Percentiles rank a stretch among this genome's conserved stretches.
Evolutionary conservation across 2,797 vertebrate genomes (phyloP).

Genomic region (Nothura maculosa): DNA sequence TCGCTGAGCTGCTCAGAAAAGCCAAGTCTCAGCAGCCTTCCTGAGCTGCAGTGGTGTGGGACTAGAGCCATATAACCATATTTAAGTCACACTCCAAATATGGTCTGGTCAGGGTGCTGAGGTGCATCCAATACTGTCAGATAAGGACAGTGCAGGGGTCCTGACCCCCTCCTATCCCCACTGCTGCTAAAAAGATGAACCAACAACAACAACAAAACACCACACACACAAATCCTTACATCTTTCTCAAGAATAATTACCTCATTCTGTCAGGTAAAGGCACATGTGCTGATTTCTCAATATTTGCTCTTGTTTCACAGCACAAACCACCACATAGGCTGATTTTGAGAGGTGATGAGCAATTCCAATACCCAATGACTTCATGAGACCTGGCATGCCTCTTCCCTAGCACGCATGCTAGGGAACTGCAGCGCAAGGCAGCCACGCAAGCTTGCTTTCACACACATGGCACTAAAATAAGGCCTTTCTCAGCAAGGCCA

Average conservation of each 20-base stretch:
- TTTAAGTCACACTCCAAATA: too few species aligned
- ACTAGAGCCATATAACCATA: background rate
- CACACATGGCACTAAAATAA: background rate
- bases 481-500: background rate
- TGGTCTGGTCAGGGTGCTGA: background rate
- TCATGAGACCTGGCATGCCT: background rate
- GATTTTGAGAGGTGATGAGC: background rate
- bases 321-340: background rate
- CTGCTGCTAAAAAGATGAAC: too few species aligned
- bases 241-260: background rate
- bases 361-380: background rate
- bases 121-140: background rate
- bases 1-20: accelerated
- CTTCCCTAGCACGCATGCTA: too few species aligned
- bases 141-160: background rate
- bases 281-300: background rate
- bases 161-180: background rate
- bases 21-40: background rate
- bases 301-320: background rate
- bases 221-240: too few species aligned
- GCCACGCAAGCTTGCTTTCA: background rate
- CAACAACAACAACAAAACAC: too few species aligned
- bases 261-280: background rate
- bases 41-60: background rate
- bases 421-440: too few species aligned